Base-by-base conservation (phyloP, 2,113 vertebrate species). In the Syngnathoides biaculeatus region DNA sequence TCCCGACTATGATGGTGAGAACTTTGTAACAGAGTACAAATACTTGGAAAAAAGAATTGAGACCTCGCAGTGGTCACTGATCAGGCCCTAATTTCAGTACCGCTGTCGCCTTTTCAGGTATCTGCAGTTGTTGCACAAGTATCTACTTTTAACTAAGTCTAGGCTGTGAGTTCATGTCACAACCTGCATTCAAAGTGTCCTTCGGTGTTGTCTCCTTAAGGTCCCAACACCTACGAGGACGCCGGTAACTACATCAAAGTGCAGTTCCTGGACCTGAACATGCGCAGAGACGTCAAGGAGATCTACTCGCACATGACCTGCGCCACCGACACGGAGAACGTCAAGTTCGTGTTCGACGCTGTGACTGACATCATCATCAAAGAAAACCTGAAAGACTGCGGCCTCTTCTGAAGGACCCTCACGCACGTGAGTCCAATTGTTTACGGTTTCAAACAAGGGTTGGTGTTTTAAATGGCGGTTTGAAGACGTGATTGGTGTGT, bases 341-440 rank as follows among this genome's bases (percentile, higher is more conserved):
- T 99, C 89, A 99, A 99, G 87, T 99, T 99, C 58, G 96, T 99
- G 89, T 99, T 99, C 14, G 96, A 98, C 0, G 97, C 97, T 0
- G 96, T 98, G 83, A 99, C 96, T 0, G 96, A 99, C 87, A 98
- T 99, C 85, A 98, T 99, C 91, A 99, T 99, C 92, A 98, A 98
- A 85, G 96, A 99, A 91, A 99, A 99, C 77, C 94, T 98, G 87
- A 99, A 99, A 86, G 95, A 98, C 63, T 99, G 96, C 0, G 96
- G 97, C 74, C 95, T 99, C 85, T 98, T 99, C 88, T 98, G 93
- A 91, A 62, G 40, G 22, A 22, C 13, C 26, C 30, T 42, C 39
- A 15, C 39, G 5, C 38, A 26, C 2, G 58, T 60, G 58, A 60
- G 58, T 59, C 30, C 30, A 12, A 20, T 10, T 47, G 4, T 2